Conservation (phyloP, 2,797 vertebrate genomes). For the Intellagama lesueurii region DNA sequence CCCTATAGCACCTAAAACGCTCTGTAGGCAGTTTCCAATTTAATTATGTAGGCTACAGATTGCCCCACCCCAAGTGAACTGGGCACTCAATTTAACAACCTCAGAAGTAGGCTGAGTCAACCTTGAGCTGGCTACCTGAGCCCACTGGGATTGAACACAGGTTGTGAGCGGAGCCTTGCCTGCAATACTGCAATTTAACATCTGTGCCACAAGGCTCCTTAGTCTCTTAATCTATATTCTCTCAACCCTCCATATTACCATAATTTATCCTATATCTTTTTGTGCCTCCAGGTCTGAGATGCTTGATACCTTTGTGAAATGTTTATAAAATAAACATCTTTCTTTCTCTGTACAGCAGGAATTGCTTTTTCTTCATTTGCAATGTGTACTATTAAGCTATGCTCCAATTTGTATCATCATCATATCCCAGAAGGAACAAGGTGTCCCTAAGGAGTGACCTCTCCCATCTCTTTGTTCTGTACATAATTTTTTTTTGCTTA, state of each 20-base stretch:
- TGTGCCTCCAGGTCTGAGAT: constrained; percentile 12
- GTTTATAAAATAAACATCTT: constrained; percentile 52
- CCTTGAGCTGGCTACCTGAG: no score
- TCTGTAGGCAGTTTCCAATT: no score
- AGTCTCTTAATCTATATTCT: neutral
- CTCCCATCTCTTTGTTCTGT: neutral
- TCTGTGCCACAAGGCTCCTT: no score
- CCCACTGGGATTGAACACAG: no score
- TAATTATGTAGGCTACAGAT: no score
- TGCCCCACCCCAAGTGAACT: no score
- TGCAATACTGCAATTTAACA: no score
- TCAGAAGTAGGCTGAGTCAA: no score
- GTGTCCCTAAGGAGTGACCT: constrained; percentile 24
- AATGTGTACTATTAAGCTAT: constrained; percentile 49
- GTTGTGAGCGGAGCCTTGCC: no score
- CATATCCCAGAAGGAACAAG: constrained; percentile 39
- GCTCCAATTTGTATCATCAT: constrained; percentile 59
- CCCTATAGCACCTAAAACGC: no score
- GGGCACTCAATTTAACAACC: no score
- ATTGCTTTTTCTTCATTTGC: constrained; percentile 42
- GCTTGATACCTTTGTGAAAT: constrained; percentile 42
- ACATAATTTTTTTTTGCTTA: constrained; percentile 8
- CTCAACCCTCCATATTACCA: neutral
- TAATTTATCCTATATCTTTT: neutral
- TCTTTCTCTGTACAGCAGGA: constrained; percentile 40